A percentile compares a stretch with the other conserved stretches of the same genome.
These are phyloP conservation scores for Reticulitermes speratus DNA, from an alignment of 1,140 invertebrate genomes.

Conservation along the genomic window DNA sequence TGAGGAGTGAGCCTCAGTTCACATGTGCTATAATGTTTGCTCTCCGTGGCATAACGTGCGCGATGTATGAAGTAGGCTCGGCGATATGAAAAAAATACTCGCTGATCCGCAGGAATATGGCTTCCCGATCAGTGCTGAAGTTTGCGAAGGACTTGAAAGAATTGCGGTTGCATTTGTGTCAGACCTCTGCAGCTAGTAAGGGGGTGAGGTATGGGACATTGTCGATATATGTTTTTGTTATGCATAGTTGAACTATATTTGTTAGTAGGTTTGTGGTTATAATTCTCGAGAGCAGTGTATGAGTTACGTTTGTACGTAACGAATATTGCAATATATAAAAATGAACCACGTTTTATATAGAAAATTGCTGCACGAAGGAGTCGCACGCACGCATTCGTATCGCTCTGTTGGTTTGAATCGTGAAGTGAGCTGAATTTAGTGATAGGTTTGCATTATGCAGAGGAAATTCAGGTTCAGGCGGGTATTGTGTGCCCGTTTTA, in stretches of 20 bases:
- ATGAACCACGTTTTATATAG: neutral
- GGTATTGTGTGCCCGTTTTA: too few species aligned
- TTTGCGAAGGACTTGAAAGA: constrained; percentile 35
- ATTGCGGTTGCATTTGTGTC: constrained; percentile 36
- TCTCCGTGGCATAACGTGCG: too few species aligned
- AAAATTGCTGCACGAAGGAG: neutral
- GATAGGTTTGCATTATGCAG: too few species aligned
- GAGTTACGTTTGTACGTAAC: neutral
- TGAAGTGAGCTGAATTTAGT: neutral
- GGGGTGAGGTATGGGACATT: constrained; percentile 33
- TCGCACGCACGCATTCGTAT: neutral
- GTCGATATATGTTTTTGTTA: neutral
- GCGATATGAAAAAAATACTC: too few species aligned
- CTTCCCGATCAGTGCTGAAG: constrained; percentile 22
- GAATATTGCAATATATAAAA: neutral
- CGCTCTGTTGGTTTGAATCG: neutral
- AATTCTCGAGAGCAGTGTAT: neutral
- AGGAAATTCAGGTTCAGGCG: too few species aligned
- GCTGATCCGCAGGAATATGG: neutral
- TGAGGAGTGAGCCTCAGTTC: too few species aligned
- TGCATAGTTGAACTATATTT: neutral
- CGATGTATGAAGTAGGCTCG: too few species aligned
- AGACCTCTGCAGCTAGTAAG: constrained; percentile 34
- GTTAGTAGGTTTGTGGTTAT: neutral
- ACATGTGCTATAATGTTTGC: too few species aligned